These are phyloP conservation scores for Drosophila ficusphila DNA, from an alignment of 1,140 invertebrate genomes.

Conservation along the genomic window DNA sequence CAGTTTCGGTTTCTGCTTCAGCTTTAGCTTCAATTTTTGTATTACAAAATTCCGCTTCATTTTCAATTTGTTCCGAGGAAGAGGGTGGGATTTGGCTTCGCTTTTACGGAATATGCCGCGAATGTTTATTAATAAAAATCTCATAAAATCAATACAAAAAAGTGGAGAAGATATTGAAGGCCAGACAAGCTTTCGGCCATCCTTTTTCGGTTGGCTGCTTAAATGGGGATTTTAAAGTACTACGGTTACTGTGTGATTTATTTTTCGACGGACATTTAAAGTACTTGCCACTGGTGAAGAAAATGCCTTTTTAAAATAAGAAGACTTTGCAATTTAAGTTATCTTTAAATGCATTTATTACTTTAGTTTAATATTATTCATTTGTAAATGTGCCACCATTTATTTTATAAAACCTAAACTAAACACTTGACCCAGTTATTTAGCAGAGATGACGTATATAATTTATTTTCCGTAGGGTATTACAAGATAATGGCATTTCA, in stretches of 20 bases:
- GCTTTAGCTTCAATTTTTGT: conserved; percentile 19
- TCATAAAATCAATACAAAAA: conserved; percentile 68
- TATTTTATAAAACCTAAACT: not conserved
- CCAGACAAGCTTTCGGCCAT: not conserved
- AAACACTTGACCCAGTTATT: not conserved
- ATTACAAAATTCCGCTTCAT: conserved; percentile 71
- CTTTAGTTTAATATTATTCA: too few relatives aligned
- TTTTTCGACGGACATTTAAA: too few relatives aligned
- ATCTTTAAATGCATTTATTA: not conserved
- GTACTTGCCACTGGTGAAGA: too few relatives aligned
- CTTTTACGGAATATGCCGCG: conserved; percentile 58
- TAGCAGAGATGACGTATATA: not conserved
- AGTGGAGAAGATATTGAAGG: conserved; percentile 10
- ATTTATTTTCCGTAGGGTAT: not conserved
- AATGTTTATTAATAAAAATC: conserved; percentile 81
- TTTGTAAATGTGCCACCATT: too few relatives aligned
- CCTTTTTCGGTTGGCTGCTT: not conserved
- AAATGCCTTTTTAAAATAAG: not conserved
- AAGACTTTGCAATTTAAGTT: too few relatives aligned
- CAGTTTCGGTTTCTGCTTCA: not conserved
- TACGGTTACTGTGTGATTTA: too few relatives aligned
- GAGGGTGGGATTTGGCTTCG: not conserved
- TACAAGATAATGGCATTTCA: not conserved
- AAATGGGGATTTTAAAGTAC: conserved; percentile 1
- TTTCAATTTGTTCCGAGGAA: conserved; percentile 41